Evolutionary conservation across 2,888 invertebrate genomes (phyloP).

Genomic region (Catocala sponsa): DNA sequence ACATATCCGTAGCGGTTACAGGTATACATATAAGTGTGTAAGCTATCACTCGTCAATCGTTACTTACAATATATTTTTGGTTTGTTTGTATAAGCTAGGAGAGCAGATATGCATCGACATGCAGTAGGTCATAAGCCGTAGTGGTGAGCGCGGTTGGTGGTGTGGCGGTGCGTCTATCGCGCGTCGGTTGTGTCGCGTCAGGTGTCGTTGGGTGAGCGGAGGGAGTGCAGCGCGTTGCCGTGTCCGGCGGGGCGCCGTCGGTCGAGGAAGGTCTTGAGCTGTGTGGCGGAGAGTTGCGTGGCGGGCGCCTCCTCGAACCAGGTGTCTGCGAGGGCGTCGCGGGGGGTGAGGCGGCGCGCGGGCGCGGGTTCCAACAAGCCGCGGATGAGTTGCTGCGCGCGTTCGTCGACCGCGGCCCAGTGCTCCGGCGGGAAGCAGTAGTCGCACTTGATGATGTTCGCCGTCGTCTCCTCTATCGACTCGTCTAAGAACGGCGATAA

Average conservation of each 20-base stretch:
- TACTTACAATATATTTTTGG: constrained; percentile 16
- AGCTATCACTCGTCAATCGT: background rate
- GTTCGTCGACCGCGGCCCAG: constrained; percentile 90
- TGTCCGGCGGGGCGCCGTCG: constrained; percentile 81
- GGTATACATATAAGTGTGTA: constrained; percentile 10
- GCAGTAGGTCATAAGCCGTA: background rate
- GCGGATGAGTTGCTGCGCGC: constrained; percentile 90
- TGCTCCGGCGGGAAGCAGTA: constrained; percentile 94
- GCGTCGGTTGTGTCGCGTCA: constrained; percentile 56
- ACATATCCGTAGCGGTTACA: too few species aligned
- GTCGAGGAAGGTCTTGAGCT: constrained; percentile 82
- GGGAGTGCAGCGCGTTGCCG: constrained; percentile 70
- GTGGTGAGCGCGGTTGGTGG: background rate
- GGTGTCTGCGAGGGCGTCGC: constrained; percentile 67
- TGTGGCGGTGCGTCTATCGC: background rate
- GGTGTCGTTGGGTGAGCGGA: constrained; percentile 79
- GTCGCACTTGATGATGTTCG: constrained; percentile 94
- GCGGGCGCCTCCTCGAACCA: constrained; percentile 81
- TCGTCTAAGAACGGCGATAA: constrained; percentile 95
- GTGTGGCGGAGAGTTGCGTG: constrained; percentile 69
- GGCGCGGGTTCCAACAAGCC: constrained; percentile 89
- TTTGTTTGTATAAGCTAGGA: constrained; percentile 5
- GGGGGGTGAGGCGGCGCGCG: constrained; percentile 65
- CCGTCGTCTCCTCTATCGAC: constrained; percentile 94
- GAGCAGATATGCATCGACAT: constrained; percentile 33